Percentiles rank a stretch among this genome's conserved stretches.
Evolutionary conservation across 2,113 vertebrate genomes (phyloP).

Genomic region (Platysteira castanea): DNA sequence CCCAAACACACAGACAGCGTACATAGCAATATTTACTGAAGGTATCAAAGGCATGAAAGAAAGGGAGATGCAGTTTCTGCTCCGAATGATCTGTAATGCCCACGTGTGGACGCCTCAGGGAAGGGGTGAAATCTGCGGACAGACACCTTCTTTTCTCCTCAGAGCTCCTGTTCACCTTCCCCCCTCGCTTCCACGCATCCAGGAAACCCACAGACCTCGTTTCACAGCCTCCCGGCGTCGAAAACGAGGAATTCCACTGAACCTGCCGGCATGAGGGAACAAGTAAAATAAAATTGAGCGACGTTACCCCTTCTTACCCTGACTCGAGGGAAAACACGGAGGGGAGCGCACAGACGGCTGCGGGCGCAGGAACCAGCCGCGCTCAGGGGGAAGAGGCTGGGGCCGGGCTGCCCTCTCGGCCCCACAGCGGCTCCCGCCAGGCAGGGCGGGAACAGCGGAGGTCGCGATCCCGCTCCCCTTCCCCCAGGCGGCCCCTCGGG

Average conservation of each 20-base stretch:
- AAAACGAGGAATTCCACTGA: neutral
- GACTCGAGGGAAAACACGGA: neutral
- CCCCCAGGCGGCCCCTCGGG: neutral
- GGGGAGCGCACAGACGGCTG: neutral
- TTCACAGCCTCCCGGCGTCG: neutral
- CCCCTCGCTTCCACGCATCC: neutral
- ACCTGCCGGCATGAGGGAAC: neutral
- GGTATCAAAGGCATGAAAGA: neutral
- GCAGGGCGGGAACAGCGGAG: neutral
- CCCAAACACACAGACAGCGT: rapidly evolving
- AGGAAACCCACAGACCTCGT: neutral
- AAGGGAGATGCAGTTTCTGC: neutral
- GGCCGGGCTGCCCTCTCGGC: neutral
- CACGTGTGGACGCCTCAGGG: neutral
- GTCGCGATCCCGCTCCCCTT: neutral
- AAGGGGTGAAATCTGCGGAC: neutral
- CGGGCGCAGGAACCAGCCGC: neutral
- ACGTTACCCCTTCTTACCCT: neutral
- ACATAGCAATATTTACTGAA: neutral
- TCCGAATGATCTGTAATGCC: neutral
- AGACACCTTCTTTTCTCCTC: neutral
- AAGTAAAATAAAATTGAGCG: neutral
- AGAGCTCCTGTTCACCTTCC: neutral
- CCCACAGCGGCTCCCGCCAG: neutral
- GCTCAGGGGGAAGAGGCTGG: neutral